Evolutionary conservation across 2,797 vertebrate genomes (phyloP).

Genomic region (Syndactyla subalaris): DNA sequence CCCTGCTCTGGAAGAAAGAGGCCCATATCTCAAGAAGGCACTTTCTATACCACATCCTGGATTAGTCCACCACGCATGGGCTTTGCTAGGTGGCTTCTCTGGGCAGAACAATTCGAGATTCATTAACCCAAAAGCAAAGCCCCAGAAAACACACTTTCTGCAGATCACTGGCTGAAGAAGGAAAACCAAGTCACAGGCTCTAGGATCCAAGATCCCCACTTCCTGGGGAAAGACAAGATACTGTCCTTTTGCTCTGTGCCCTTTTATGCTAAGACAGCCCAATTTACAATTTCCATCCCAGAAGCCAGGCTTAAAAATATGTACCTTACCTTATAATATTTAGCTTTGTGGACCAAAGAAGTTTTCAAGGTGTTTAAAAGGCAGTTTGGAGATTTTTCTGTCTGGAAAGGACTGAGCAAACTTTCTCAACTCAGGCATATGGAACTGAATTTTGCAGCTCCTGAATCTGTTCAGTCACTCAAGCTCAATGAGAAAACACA

Average conservation of each 20-base stretch:
- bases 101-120: background rate
- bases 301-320: accelerated
- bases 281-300: background rate
- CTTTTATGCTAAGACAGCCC: background rate
- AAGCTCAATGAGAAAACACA: background rate
- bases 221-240: background rate
- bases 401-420: background rate
- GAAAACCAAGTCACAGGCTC: background rate
- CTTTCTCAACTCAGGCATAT: background rate
- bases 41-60: background rate
- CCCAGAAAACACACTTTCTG: background rate
- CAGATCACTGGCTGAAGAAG: background rate
- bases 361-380: background rate
- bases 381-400: background rate
- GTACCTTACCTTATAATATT: background rate
- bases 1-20: background rate
- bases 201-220: background rate
- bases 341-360: background rate
- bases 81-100: background rate
- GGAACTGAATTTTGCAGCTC: background rate
- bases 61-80: background rate
- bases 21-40: background rate
- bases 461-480: background rate
- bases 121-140: background rate
- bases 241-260: background rate